Base-by-base conservation (phyloP, 2,888 invertebrate genomes). In the Papilio demoleus region DNA sequence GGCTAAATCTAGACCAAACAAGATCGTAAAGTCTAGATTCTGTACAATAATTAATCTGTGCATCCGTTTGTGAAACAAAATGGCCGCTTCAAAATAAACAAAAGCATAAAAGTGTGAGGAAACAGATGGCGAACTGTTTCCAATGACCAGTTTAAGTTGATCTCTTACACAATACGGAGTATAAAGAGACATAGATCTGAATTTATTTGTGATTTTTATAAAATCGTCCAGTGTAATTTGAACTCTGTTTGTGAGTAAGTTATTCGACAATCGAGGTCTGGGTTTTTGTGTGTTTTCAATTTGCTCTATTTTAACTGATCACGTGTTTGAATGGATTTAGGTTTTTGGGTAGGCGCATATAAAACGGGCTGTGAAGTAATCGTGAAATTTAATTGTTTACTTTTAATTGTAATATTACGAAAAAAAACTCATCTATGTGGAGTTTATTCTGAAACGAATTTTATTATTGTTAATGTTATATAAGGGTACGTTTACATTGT, bases 261-360 rank as follows among this genome's bases (percentile, higher is more conserved):
- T 50, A 61, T 70, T 61, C 8, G 56, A 17, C 11, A 19, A 19
- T 40, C n/a, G 60, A 61, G 69, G 9, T 69, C 68, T 62, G 31
- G 8, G 12, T 38, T 19, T 11, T 12, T 53, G 70, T 68, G 62
- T 47, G 38, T 22, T 61, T 56, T 34, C 22, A 45, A 65, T 58
- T 66, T 68, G 70, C 65, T 71, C 73, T 66, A 73, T 72, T 64
- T 72, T 70, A 62, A 56, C 40, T 24, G 42, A 65, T 53, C 65
- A 66, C 62, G 63, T 67, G 70, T 70, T 71, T 73, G 50, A 50
- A 38, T 74, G 72, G 78, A 86, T 85, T 81, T 79, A 70, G 87
- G 87, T 87, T 84, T 85, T 76, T 81, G 74, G 86, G 86, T 80
- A 83, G 81, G 82, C 72, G 72, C 76, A 74, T 77, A 67, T 79